Percentiles rank a stretch among this genome's conserved stretches.
phyloP scores from a whole-genome alignment of 2,797 vertebrate genomes.

The Premnoplex brunnescens region DNA sequence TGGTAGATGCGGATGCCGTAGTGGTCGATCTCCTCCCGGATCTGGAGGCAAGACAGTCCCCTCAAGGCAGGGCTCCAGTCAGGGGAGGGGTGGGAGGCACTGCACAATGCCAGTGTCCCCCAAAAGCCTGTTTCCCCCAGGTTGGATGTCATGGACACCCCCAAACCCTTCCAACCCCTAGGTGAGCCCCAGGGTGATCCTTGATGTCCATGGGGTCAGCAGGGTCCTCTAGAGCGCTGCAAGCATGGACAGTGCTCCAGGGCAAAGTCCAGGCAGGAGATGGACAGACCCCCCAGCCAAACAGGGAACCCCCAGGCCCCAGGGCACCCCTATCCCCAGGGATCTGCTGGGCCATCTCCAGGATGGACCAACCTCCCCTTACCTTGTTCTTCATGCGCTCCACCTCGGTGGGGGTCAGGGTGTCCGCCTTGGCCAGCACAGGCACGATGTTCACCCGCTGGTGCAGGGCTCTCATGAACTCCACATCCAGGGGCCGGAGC shows the following conservation, averaged over 20 bases:
- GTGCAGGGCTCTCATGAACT: slow-evolving; percentile 95
- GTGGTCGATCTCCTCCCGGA: neutral
- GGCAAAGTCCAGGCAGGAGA: neutral
- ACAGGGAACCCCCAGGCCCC: too few species aligned
- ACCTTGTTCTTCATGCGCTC: slow-evolving; percentile 94
- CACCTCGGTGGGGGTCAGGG: slow-evolving; percentile 90
- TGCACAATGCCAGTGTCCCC: neutral
- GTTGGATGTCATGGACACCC: neutral
- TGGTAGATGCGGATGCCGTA: slow-evolving; percentile 1
- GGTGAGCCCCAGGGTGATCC: neutral
- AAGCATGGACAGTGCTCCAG: neutral
- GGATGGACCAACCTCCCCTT: neutral
- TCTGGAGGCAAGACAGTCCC: neutral
- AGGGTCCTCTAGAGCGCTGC: accelerated
- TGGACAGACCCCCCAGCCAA: neutral
- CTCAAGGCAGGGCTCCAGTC: neutral
- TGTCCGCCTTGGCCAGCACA: slow-evolving; percentile 94
- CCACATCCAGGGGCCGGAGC: slow-evolving; percentile 92
- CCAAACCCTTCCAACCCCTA: neutral
- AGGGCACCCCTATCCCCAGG: neutral
- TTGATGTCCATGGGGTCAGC: neutral
- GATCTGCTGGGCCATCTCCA: neutral
- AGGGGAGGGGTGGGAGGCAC: neutral
- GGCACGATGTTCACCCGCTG: slow-evolving; percentile 98
- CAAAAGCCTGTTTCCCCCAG: neutral